Evolutionary conservation across 2,797 vertebrate species (phyloP), one percentile per base, ranked within the genome.

Genomic region (Gadopsis marmoratus): DNA sequence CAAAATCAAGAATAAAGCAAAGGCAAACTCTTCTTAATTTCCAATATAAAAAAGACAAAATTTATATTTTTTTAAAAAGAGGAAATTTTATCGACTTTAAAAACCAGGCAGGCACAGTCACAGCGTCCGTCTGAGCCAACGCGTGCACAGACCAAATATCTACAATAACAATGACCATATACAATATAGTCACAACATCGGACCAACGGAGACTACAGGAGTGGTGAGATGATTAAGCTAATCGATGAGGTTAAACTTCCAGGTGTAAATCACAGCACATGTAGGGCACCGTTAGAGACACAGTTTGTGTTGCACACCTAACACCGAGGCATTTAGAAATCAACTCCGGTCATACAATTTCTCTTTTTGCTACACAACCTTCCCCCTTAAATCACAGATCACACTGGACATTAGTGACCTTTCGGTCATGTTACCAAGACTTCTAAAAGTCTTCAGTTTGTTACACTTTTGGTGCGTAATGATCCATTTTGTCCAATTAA

Each of bases 61-160:
- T 12, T 14, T n/a, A n/a, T 72, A 47, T 17, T n/a, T 39, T 51
- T 17, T 12, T 35, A 51, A 76, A 85, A 87, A 50, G 43, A 3
- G 23, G 23, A 16, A 26, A 12, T 13, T 89, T 88, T 89, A 92
- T 94, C 94, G 48, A 92, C 53, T 62, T 74, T 87, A 76, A 83
- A 85, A 88, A 87, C 56, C 78, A 85, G 72, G 77, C 85, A 87
- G 85, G 78, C 84, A 90, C 85, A 87, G 85, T 76, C 85, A 91
- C 83, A 56, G 54, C 23, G 4, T 78, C 29, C 19, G 71, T 80
- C 78, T 82, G 69, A 82, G 78, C 56, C 81, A 86, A 85, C 74
- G 78, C 53, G 54, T 4, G 35, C 55, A 88, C 77, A 89, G 65
- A 91, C 63, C 31, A 76, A 89, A 69, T 74, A 85, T 67, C 56